Evolutionary conservation across 2,888 invertebrate species (phyloP).

Genomic region (Caenorhabditis sulstoni): DNA sequence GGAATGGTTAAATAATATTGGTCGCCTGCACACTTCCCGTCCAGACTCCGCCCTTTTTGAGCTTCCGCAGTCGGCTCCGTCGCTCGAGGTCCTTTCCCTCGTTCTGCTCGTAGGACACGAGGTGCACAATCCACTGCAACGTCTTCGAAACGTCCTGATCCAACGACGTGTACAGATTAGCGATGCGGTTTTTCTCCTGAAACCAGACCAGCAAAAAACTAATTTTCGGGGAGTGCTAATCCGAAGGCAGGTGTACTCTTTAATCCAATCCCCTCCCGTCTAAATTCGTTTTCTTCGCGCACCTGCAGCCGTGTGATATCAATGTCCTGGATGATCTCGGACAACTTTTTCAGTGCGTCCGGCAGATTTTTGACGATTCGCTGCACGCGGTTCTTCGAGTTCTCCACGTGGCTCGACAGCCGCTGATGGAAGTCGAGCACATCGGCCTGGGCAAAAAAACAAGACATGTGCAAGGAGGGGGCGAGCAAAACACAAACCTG

Average conservation of each 20-base stretch:
- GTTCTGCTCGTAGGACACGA: conserved; percentile 57
- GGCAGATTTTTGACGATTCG: conserved; percentile 51
- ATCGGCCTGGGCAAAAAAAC: conserved; percentile 28
- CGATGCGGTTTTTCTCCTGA: conserved; percentile 53
- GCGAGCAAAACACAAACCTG: background rate
- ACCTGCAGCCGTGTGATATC: conserved; percentile 54
- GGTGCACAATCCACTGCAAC: conserved; percentile 54
- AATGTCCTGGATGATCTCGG: conserved; percentile 54
- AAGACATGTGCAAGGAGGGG: background rate
- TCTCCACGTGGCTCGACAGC: conserved; percentile 51
- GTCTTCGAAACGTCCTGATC: conserved; percentile 57
- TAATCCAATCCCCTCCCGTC: background rate
- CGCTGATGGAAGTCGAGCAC: conserved; percentile 54
- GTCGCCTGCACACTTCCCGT: conserved; percentile 52
- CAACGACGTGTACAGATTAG: conserved; percentile 40
- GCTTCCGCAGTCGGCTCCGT: conserved; percentile 38
- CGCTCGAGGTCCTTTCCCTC: conserved; percentile 49
- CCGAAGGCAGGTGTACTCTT: background rate
- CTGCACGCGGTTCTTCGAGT: conserved; percentile 45
- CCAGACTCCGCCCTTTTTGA: conserved; percentile 56
- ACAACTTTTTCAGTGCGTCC: conserved; percentile 43
- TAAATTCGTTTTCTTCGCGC: background rate
- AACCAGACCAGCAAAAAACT: background rate
- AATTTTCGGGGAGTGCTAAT: too few relatives aligned
- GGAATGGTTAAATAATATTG: conserved; percentile 41